phyloP scores from a whole-genome alignment of 2,113 vertebrate genomes.

The Ophiodon elongatus region DNA sequence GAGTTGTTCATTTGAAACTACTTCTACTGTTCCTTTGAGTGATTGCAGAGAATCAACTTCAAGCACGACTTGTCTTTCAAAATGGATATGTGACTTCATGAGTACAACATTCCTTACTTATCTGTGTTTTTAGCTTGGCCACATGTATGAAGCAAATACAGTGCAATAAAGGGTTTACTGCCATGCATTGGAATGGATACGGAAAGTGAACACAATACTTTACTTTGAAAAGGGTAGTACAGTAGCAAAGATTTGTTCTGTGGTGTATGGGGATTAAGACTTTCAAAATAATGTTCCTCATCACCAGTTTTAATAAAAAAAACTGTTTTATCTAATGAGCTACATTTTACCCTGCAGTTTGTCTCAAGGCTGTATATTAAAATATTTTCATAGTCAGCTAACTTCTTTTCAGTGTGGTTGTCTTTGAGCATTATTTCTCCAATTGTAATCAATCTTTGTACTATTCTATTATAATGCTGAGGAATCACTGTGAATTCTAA shows the following conservation, averaged over 20 bases:
- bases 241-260: neutral
- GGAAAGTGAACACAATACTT: neutral
- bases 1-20: constrained; percentile 20
- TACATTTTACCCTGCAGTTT: constrained; percentile 25
- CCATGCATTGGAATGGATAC: constrained; percentile 14
- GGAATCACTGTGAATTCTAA: constrained; percentile 74
- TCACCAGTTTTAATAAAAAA: constrained; percentile 52
- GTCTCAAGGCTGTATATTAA: constrained; percentile 6
- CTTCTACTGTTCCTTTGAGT: neutral
- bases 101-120: neutral
- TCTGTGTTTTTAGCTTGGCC: neutral
- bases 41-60: constrained; percentile 4
- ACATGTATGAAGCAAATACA: constrained; percentile 3
- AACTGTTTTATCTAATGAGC: constrained; percentile 29
- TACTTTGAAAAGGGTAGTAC: neutral
- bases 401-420: constrained; percentile 32
- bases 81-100: constrained; percentile 7
- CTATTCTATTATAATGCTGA: constrained; percentile 66
- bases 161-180: neutral
- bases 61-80: neutral
- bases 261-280: neutral
- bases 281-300: constrained; percentile 47
- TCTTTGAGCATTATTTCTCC: constrained; percentile 41
- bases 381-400: constrained; percentile 13
- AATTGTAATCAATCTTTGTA: constrained; percentile 65